phyloP scores from a whole-genome alignment of 2,888 invertebrate species.

The Plebejus melissa region DNA sequence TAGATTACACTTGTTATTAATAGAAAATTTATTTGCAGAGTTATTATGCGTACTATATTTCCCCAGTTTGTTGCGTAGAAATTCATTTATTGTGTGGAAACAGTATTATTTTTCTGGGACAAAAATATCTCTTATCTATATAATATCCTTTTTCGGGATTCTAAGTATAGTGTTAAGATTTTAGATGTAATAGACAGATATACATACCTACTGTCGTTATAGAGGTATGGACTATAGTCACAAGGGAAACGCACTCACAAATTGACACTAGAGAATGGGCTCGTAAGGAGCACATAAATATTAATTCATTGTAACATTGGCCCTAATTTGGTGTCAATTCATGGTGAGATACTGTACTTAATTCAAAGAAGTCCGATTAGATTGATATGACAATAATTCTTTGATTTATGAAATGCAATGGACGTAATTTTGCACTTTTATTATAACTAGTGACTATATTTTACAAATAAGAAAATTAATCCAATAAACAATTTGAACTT shows the following conservation, averaged over 20 bases:
- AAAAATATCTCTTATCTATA: too few species aligned
- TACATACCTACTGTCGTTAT: not conserved
- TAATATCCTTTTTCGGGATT: too few species aligned
- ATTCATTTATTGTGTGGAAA: too few species aligned
- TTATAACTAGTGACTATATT: too few species aligned
- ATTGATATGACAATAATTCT: not conserved
- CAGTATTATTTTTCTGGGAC: too few species aligned
- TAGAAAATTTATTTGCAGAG: too few species aligned
- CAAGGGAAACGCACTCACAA: not conserved
- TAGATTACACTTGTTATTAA: not conserved
- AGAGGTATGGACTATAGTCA: not conserved
- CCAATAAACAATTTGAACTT: too few species aligned
- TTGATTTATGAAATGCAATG: not conserved
- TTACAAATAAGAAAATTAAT: too few species aligned
- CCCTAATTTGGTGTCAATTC: not conserved
- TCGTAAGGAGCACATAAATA: conserved; percentile 3
- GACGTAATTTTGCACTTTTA: too few species aligned
- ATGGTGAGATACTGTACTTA: not conserved
- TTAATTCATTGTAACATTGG: conserved; percentile 1
- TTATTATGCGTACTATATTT: too few species aligned
- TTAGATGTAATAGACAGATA: not conserved
- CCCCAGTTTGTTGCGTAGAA: too few species aligned
- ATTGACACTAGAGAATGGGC: not conserved
- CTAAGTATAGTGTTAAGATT: too few species aligned
- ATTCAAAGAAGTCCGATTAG: not conserved